These are phyloP conservation scores for Operophtera brumata DNA, from an alignment of 2,888 invertebrate genomes.

Conservation along the genomic window DNA sequence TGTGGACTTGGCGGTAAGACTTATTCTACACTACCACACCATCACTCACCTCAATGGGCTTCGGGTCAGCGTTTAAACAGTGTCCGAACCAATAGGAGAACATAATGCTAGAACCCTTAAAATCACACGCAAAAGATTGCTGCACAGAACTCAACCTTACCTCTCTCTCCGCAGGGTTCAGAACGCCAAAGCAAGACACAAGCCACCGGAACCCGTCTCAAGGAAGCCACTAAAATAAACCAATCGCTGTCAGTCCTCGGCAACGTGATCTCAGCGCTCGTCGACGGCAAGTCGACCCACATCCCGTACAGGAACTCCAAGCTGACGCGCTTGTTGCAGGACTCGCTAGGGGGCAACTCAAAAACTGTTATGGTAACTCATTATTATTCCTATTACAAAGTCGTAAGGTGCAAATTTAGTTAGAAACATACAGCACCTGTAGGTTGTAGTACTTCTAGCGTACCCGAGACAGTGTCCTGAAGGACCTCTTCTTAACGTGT, in stretches of 20 bases:
- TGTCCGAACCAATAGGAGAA: too few species aligned
- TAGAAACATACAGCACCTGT: conserved; percentile 78
- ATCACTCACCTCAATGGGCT: too few species aligned
- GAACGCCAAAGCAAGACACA: conserved; percentile 98
- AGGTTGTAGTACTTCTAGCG: too few species aligned
- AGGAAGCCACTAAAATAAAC: conserved; percentile 99
- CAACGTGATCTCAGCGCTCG: conserved; percentile 98
- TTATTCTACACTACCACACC: conserved; percentile 42
- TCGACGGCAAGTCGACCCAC: conserved; percentile 98
- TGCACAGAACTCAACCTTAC: too few species aligned
- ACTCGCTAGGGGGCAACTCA: conserved; percentile 97
- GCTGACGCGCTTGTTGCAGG: conserved; percentile 95
- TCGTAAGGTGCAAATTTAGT: background rate
- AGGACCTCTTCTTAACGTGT: too few species aligned
- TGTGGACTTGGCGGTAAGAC: conserved; percentile 95
- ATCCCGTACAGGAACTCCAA: conserved; percentile 99
- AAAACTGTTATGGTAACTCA: conserved; percentile 86
- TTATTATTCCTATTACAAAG: background rate
- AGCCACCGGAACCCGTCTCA: conserved; percentile 93
- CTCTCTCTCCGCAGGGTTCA: conserved; percentile 85
- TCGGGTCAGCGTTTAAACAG: too few species aligned
- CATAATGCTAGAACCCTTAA: too few species aligned
- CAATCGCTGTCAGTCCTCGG: conserved; percentile 97
- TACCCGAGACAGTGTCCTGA: too few species aligned
- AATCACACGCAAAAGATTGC: too few species aligned